Percentiles rank a stretch among this genome's conserved stretches.
Evolutionary conservation across 2,113 vertebrate species (phyloP).

Genomic region (Zapornia atra): DNA sequence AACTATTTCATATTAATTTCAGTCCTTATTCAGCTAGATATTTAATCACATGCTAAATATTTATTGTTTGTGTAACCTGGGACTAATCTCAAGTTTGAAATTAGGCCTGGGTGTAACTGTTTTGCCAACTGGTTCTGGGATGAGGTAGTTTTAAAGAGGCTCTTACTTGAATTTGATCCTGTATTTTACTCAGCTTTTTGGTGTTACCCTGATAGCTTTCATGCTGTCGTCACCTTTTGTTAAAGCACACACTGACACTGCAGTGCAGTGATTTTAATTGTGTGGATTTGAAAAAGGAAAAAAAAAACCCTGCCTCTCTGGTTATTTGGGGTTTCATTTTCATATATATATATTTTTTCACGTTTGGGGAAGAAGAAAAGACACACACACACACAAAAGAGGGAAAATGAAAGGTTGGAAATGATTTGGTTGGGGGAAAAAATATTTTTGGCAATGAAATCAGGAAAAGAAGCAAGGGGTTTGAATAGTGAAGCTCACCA

Average conservation of each 20-base stretch:
- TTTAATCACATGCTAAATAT: not conserved
- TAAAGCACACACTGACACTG: not conserved
- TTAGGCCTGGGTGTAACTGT: not conserved
- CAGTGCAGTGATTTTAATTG: not conserved
- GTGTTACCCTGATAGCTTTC: not conserved
- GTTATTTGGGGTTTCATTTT: slow-evolving; percentile 35
- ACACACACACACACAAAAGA: not conserved
- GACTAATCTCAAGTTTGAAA: not conserved
- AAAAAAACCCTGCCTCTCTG: not conserved
- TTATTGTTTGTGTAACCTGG: not conserved
- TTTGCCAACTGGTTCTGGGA: not conserved
- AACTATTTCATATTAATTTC: not conserved
- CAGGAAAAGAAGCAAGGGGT: not conserved
- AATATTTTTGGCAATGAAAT: slow-evolving; percentile 2
- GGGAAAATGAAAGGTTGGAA: not conserved
- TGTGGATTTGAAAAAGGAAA: not conserved
- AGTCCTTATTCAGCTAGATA: not conserved
- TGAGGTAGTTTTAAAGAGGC: not conserved
- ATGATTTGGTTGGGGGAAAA: not conserved
- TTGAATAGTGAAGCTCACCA: not conserved
- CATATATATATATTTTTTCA: not conserved
- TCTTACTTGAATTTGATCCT: not conserved
- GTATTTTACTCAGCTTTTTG: not conserved
- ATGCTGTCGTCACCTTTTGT: not conserved
- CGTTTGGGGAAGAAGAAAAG: not conserved